A percentile compares a stretch with the other conserved stretches of the same genome.
These are phyloP conservation scores for Phylloscopus trochiloides DNA, from an alignment of 2,113 vertebrate genomes.

Conservation along the genomic window DNA sequence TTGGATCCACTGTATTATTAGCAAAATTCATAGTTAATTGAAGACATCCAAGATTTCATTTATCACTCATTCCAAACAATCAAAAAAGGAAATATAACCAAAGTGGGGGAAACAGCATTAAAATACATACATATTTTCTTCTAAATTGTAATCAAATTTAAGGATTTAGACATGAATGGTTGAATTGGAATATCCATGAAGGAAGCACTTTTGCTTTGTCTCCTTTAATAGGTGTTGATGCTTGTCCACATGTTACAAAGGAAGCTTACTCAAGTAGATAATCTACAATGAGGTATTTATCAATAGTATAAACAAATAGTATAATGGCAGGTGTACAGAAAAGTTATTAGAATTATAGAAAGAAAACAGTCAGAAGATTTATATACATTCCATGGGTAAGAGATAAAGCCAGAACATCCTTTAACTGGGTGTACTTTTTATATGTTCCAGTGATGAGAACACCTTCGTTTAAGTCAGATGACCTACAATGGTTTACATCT, in stretches of 20 bases:
- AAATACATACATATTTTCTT: neutral
- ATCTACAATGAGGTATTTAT: neutral
- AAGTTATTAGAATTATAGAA: neutral
- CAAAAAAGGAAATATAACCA: neutral
- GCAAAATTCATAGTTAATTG: neutral
- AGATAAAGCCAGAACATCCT: neutral
- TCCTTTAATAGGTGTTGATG: neutral
- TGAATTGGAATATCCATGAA: neutral
- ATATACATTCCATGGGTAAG: neutral
- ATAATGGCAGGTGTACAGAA: neutral
- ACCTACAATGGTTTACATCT: neutral
- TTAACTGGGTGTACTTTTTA: neutral
- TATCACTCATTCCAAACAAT: neutral
- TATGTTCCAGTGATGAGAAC: neutral
- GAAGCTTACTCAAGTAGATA: neutral
- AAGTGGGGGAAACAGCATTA: neutral
- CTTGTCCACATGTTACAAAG: neutral
- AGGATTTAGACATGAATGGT: neutral
- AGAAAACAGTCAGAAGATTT: neutral
- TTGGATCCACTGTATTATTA: neutral
- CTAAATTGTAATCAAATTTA: neutral
- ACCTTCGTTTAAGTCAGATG: neutral
- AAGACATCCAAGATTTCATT: neutral
- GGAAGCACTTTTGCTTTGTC: neutral
- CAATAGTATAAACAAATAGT: neutral